phyloP scores from a whole-genome alignment of 2,888 invertebrate species.

The Drosophila prostipennis region DNA sequence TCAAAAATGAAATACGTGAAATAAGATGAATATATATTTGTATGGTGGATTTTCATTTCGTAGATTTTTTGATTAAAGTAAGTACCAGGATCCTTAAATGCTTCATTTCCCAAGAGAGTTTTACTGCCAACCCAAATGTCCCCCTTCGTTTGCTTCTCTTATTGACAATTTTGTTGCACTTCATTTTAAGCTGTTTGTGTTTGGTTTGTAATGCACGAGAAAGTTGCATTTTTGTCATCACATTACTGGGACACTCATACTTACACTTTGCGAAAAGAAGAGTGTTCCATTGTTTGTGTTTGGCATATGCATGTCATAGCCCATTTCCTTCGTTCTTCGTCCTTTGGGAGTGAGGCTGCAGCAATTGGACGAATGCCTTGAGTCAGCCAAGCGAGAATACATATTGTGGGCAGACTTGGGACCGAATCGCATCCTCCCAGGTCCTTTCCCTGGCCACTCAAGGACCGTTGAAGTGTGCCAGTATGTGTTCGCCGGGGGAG shows the following conservation, averaged over 20 bases:
- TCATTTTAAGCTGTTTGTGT: conserved; percentile 68
- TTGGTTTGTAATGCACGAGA: conserved; percentile 57
- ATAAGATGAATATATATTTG: too few relatives aligned
- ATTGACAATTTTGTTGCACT: conserved; percentile 31
- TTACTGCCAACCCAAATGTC: conserved; percentile 5
- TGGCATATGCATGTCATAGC: conserved; percentile 36
- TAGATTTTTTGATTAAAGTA: too few relatives aligned
- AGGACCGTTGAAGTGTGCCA: conserved; percentile 39
- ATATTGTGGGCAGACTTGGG: conserved; percentile 47
- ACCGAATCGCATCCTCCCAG: neutral
- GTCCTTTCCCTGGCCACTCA: conserved; percentile 28
- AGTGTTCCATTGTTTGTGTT: conserved; percentile 20
- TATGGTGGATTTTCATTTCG: too few relatives aligned
- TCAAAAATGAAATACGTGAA: too few relatives aligned
- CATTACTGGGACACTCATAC: conserved; percentile 28
- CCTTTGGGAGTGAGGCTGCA: conserved; percentile 9
- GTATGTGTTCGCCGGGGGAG: conserved; percentile 12
- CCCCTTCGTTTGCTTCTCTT: conserved; percentile 7
- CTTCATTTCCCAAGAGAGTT: neutral
- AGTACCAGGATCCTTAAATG: neutral
- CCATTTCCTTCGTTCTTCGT: conserved; percentile 33
- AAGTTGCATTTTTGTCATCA: conserved; percentile 46
- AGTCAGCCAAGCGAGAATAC: conserved; percentile 42
- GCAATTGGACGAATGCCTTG: conserved; percentile 46
- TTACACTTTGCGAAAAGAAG: conserved; percentile 7